Base-by-base conservation (phyloP, 2,113 vertebrate species). In the Daubentonia madagascariensis region DNA sequence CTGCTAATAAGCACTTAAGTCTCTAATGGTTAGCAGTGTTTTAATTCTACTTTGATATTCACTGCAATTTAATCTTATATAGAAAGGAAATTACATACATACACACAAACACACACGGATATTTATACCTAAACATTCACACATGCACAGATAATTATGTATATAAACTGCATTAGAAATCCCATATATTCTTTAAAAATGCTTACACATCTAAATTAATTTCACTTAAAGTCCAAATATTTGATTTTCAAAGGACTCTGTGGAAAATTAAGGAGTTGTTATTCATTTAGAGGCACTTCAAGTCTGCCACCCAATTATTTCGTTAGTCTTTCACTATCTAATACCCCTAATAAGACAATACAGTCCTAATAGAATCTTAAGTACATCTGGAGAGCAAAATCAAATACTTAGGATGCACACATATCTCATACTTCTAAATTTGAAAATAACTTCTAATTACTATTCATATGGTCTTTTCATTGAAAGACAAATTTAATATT, bases 381-480 rank as follows among this genome's bases (percentile, higher is more conserved):
- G 32, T 85, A 81, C 17, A 92, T 87, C 32, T 85, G 17, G 96
- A 91, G 65, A 93, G n/a, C n/a, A 91, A 65, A 65, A 79, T 88
- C 25, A 93, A 96, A 85, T 67, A 70, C 40, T 89, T 81, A 81
- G 59, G 28, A 89, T 67, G 54, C 40, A 96, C 85, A 92, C 18
- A 91, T 85, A 67, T 76, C 59, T 84, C 32, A 94, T 57, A 75
- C 37, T 73, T 89, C 87, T 94, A 90, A 86, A 94, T 85, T 79
- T 94, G 35, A 93, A 96, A 96, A 84, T 78, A 11, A 85, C 17
- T 93, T 87, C 68, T 59, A 97, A 85, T 97, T 92, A 75, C 40
- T 73, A 91, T 80, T 61, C 57, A 76, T 85, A 70, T 67, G 2
- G 5, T 70, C 10, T 93, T 90, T 67, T 25, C 30, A 85, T n/a